phyloP scores from a whole-genome alignment of 2,113 vertebrate genomes.

The Pao palembangensis region DNA sequence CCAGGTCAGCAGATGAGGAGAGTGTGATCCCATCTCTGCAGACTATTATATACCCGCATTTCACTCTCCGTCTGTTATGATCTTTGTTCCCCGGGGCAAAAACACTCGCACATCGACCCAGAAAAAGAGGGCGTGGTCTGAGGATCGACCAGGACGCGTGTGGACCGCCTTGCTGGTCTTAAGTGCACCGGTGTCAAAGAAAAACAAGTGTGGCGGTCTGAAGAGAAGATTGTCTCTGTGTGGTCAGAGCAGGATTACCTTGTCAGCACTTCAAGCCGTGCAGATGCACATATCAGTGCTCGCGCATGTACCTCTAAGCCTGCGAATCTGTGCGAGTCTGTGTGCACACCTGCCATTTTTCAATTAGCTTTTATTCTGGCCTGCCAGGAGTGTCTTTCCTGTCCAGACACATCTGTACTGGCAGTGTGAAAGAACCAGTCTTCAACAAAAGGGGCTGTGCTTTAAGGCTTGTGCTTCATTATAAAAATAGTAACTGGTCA shows the following conservation, averaged over 20 bases:
- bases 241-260: constrained; percentile 59
- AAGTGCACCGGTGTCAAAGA: constrained; percentile 48
- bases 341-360: constrained; percentile 61
- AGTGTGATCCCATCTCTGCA: constrained; percentile 35
- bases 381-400: constrained; percentile 50
- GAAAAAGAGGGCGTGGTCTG: not conserved
- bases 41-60: not conserved
- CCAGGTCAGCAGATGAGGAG: constrained; percentile 49
- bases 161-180: constrained; percentile 38
- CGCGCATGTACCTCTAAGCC: constrained; percentile 29
- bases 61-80: constrained; percentile 11
- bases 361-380: constrained; percentile 63
- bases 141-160: constrained; percentile 17
- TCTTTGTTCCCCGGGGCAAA: constrained; percentile 17
- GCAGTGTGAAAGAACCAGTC: constrained; percentile 24
- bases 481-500: no score
- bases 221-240: constrained; percentile 46
- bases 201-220: constrained; percentile 33
- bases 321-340: constrained; percentile 23
- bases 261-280: constrained; percentile 64
- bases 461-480: constrained; percentile 16
- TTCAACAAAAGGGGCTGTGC: constrained; percentile 14
- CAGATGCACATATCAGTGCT: constrained; percentile 16
- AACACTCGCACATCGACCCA: not conserved
- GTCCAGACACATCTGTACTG: constrained; percentile 36